These are phyloP conservation scores for Paralinhomoeus sp. DNA, from an alignment of 2,888 invertebrate species.

Conservation along the genomic window DNA sequence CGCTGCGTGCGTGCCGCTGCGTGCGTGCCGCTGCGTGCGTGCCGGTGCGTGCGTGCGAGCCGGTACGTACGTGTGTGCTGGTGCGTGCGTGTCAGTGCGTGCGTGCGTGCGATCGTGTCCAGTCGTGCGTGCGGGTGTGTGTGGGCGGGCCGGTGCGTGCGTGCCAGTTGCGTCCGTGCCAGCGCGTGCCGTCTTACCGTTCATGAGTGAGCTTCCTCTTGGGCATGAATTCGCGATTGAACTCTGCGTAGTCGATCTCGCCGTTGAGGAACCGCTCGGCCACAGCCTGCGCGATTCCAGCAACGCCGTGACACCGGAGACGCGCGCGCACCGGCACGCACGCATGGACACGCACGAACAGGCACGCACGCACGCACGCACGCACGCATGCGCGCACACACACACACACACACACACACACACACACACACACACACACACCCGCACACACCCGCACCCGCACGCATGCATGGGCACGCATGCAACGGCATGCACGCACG, in stretches of 20 bases:
- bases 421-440: no score
- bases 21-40: background rate
- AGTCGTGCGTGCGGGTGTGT: no score
- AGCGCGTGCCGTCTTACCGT: conserved; percentile 10
- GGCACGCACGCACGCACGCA: no score
- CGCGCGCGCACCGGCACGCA: no score
- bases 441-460: no score
- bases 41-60: background rate
- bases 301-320: no score
- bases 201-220: conserved; percentile 50
- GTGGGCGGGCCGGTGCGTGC: background rate
- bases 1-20: background rate
- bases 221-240: conserved; percentile 56
- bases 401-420: background rate
- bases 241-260: conserved; percentile 47
- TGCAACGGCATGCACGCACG: no score
- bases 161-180: no score
- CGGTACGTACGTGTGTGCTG: background rate
- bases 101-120: no score
- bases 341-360: no score
- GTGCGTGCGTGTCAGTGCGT: background rate
- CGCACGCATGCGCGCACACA: no score
- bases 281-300: conserved; percentile 31
- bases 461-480: no score
- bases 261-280: conserved; percentile 56